Base-by-base conservation (phyloP, 2,797 vertebrate species). In the Sebastes kiyomatsui region DNA sequence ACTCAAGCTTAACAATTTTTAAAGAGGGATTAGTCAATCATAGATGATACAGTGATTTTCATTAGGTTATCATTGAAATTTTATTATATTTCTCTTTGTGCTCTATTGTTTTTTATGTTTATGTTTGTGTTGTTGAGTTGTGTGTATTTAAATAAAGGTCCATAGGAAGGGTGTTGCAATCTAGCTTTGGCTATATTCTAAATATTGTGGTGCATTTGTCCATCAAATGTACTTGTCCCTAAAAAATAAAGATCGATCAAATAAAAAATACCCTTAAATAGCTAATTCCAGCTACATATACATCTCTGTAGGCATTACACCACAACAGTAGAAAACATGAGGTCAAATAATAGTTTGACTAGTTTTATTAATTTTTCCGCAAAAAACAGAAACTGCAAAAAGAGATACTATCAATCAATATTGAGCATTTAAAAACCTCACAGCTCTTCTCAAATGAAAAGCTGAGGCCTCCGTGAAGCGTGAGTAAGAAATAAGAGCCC, bases 301-400 rank as follows among this genome's bases (percentile, higher is more conserved):
- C n/a, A 33, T 58, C 5, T 65, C 2, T 32, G 3, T 27, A 69
- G 14, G 20, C 6, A 60, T 54, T 12, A 61, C 3, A 5, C 6
- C 11, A 72, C 1, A 11, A 28, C 6, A 68, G 6, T 5, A 71
- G 6, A 58, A 62, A 49, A 76, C 12, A 67, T 5, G 1, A 66
- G 5, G 30, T 42, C 33, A 73, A 72, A 62, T 9, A 59, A 65
- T 13, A 46, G 35, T 71, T 91, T 82, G 28, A 72, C 33, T 75
- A 61, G 3, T 91, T 93, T 93, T 93, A 92, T 90, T 93, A 60
- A 76, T 72, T 86, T 70, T 75, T 73, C 86, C 88, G 80, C 84
- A 88, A 92, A 92, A 90, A 91, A 80, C 75, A 86, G 25, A 89
- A 75, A 82, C 76, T 87, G 79, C 88, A 91, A 85, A 91, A 88